Evolutionary conservation across 2,888 invertebrate species (phyloP).

Genomic region (Campaea margaritaria): DNA sequence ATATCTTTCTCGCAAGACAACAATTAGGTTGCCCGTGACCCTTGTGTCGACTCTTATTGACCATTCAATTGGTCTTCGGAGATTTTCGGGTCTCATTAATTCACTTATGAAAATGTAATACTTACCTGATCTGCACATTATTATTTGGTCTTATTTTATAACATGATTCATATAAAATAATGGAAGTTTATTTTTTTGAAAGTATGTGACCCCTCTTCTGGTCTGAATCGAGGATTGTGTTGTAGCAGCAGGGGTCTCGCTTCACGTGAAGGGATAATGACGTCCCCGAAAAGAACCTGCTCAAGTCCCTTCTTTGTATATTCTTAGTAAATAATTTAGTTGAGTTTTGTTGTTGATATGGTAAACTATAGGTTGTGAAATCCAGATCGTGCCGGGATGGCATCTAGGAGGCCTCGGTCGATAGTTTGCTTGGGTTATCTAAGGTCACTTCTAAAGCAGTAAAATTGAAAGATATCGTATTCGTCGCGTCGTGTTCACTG

Average conservation of each 20-base stretch:
- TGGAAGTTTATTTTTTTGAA: slow-evolving; percentile 16
- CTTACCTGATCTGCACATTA: slow-evolving; percentile 23
- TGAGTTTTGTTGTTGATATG: not conserved
- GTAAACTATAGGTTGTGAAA: slow-evolving; percentile 1
- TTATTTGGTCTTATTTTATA: slow-evolving; percentile 10
- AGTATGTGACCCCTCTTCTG: slow-evolving; percentile 11
- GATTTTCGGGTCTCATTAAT: slow-evolving; percentile 64
- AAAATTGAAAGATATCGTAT: slow-evolving; percentile 83
- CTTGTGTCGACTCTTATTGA: slow-evolving; percentile 72
- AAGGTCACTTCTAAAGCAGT: slow-evolving; percentile 81
- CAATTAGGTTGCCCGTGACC: slow-evolving; percentile 78
- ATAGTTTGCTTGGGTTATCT: slow-evolving; percentile 79
- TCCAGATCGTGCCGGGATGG: slow-evolving; percentile 46
- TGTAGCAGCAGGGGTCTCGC: not conserved
- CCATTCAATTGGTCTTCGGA: slow-evolving; percentile 75
- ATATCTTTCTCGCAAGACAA: slow-evolving; percentile 58
- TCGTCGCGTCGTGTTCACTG: slow-evolving; percentile 74
- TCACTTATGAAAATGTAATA: slow-evolving; percentile 33
- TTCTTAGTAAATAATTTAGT: no score
- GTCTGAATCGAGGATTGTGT: slow-evolving; percentile 26
- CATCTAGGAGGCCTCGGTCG: slow-evolving; percentile 74
- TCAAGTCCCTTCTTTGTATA: not conserved
- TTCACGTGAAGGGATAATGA: not conserved
- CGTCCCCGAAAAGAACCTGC: not conserved
- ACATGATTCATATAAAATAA: slow-evolving; percentile 32